A percentile compares a stretch with the other conserved stretches of the same genome.
Conservation (phyloP, 1,140 invertebrate genomes). For the Bemisia tabaci region DNA sequence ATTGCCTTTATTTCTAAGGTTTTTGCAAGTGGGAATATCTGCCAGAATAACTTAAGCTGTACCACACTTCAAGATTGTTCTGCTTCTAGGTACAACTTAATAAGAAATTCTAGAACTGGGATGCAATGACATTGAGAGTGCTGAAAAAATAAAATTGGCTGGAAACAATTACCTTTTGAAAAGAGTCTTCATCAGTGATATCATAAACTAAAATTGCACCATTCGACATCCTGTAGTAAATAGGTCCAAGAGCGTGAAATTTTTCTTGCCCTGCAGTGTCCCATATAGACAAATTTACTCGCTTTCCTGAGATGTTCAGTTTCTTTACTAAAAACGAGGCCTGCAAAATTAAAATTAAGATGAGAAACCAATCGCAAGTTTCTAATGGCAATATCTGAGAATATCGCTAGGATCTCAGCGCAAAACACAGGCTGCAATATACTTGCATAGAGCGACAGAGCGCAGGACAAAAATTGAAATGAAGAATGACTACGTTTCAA, state of each 20-base stretch:
- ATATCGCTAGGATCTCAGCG: too few species aligned
- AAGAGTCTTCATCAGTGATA: slow-evolving; percentile 94
- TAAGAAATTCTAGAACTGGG: too few species aligned
- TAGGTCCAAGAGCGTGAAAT: slow-evolving; percentile 93
- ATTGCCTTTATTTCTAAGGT: too few species aligned
- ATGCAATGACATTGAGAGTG: too few species aligned
- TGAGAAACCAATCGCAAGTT: neutral
- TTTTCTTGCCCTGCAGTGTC: slow-evolving; percentile 93
- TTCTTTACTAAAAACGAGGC: slow-evolving; percentile 96
- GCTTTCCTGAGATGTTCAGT: slow-evolving; percentile 76
- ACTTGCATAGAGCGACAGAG: too few species aligned
- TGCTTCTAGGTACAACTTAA: too few species aligned
- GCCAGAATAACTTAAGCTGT: too few species aligned
- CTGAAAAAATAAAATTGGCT: too few species aligned
- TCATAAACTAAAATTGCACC: slow-evolving; percentile 97
- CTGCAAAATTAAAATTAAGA: slow-evolving; percentile 42
- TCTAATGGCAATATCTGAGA: too few species aligned
- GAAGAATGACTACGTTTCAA: slow-evolving; percentile 2
- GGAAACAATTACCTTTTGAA: slow-evolving; percentile 71
- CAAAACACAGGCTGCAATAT: too few species aligned
- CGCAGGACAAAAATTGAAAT: slow-evolving; percentile 1
- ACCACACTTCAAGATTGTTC: too few species aligned
- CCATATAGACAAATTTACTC: slow-evolving; percentile 92
- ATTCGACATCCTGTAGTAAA: slow-evolving; percentile 95
- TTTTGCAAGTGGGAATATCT: too few species aligned